Evolutionary conservation across 2,888 invertebrate genomes (phyloP).

Genomic region (Hypercompe scribonia): DNA sequence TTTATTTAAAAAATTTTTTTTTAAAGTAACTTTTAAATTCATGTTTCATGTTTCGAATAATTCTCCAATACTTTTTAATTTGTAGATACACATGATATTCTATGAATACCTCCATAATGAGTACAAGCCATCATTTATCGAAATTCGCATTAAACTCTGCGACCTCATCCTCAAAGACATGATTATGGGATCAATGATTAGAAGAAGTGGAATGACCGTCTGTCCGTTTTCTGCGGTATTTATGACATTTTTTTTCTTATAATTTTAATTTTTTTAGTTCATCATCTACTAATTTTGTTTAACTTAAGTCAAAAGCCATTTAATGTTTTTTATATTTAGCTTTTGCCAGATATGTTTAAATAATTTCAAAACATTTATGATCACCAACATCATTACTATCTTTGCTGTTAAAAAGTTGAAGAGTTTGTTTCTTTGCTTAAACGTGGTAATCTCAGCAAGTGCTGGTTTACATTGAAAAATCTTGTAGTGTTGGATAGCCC

Average conservation of each 20-base stretch:
- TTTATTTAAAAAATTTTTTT: background rate
- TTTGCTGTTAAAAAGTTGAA: too few species aligned
- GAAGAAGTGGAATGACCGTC: slow-evolving; percentile 21
- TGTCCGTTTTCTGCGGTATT: slow-evolving; percentile 36
- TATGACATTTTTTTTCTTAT: background rate
- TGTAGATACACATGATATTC: slow-evolving; percentile 45
- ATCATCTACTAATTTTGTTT: background rate
- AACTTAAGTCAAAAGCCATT: background rate
- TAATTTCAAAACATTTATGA: too few species aligned
- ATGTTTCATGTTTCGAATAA: background rate
- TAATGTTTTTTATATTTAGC: background rate
- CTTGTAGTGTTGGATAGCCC: too few species aligned
- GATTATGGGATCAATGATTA: slow-evolving; percentile 32
- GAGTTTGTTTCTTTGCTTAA: too few species aligned
- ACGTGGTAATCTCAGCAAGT: too few species aligned
- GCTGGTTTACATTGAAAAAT: too few species aligned
- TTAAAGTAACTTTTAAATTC: background rate
- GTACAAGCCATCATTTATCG: slow-evolving; percentile 54
- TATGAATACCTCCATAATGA: slow-evolving; percentile 57
- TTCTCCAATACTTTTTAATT: background rate
- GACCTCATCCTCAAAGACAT: slow-evolving; percentile 51
- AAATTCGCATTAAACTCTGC: slow-evolving; percentile 54
- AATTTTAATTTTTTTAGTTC: background rate
- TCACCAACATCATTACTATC: too few species aligned
- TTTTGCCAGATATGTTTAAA: background rate